Base-by-base conservation (phyloP, 2,888 invertebrate genomes). In the Sarcophaga rosellei region DNA sequence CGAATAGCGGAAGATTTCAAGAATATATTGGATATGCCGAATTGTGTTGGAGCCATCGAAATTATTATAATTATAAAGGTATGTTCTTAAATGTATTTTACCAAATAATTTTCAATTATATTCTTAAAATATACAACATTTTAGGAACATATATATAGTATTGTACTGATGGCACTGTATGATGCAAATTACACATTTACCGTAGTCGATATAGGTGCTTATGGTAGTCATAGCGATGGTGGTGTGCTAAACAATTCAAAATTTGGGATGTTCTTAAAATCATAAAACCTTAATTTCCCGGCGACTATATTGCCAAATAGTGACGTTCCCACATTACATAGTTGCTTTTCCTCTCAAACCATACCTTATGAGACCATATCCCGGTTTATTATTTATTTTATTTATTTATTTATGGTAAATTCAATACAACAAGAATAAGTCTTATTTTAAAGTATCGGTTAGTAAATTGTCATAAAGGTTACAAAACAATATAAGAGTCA, bases 61-160 rank as follows among this genome's bases (percentile, higher is more conserved):
- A 76, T n/a, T 86, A 59, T 45, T 87, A 79, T 44, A 85, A 83
- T 35, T 87, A 85, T 68, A 85, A 86, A 70, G 81, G 84, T 25
- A 44, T 57, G 20, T 78, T 76, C 44, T 65, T 12, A 61, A 11
- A 70, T 53, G 20, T 65, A 53, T 81, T 15, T 21, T 77, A 15
- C 4, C 25, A 21, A 17, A 23, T 70, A 17, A 70, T 57, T 57
- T 57, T 57, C 25, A 70, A 5, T 25, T 25, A 11, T 25, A 25
- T 8, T 57, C 53, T 23, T 69, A 23, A 23, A 23, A 23, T 53
- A 11, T 23, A 15, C 21, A 15, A 23, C 4, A n/a, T 61, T 61
- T 62, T 47, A 74, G 74, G 62, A 44, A 74, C 74, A 47, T 74
- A 74, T 63, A 47, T 74, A 74, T 63, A 74, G 62, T 45, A 77